Base-by-base conservation (phyloP, 2,888 invertebrate genomes). In the Drosophila lutescens region DNA sequence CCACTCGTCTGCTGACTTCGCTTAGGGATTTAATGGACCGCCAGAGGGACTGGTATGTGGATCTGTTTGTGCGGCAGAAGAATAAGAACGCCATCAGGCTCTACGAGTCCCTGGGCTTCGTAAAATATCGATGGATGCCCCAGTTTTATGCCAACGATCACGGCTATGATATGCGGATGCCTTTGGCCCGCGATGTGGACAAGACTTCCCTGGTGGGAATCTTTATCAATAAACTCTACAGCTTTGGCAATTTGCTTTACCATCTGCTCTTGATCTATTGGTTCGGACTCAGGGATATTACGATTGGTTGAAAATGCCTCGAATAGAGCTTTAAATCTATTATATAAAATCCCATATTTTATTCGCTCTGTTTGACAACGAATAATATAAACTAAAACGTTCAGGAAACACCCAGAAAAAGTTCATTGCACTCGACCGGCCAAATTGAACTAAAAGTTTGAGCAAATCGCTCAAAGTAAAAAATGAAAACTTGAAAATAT, bases 341-440 rank as follows among this genome's bases (percentile, higher is more conserved):
- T 32, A 15, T 32, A 47, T 12, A 12, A 17, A 6, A 49, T 30
- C 20, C 41, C 23, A 63, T 38, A 12, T 36, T 46, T 41, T n/a
- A n/a, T n/a, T 12, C 5, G 12, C 7, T 47, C 10, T n/a, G 10
- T 15, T 47, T 15, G 47, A 6, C 17, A 32, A n/a, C 6, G 30
- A 47, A 47, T 10, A n/a, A 12, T 30, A 17, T 32, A 17, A 10
- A 40, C 46, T 38, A 38, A 34, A 17, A 17, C 47, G 34, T 17
- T 46, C 12, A 12, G 15, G 36, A 70, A 51, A 40, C 43, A 17
- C 3, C 62, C 57, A 77, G 68, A 55, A 53, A 70, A 86, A 88
- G 82, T 88, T 83, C 82, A 83, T 72, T 86, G 88, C 71, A 84
- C 88, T 72, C 84, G 61, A 17, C 32, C 40, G 17, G 10, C 49